Conservation (phyloP, 2,888 invertebrate genomes). For the Digitonthophagus gazella region DNA sequence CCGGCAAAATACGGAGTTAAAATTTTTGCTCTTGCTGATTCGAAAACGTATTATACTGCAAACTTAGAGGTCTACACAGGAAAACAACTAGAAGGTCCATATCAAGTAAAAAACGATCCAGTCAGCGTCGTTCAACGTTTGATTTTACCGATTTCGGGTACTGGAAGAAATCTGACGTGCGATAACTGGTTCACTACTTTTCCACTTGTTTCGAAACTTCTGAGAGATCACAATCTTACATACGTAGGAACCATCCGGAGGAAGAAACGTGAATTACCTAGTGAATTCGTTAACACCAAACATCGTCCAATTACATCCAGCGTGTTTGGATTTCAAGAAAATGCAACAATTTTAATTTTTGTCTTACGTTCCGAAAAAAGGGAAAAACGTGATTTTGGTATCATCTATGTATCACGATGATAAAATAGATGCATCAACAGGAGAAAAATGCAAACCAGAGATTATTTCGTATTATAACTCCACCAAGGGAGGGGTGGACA, state of each 20-base stretch:
- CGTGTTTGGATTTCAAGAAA: slow-evolving; percentile 31
- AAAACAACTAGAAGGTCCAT: slow-evolving; percentile 1
- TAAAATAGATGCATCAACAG: background rate
- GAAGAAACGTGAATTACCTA: slow-evolving; percentile 33
- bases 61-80: slow-evolving; percentile 3
- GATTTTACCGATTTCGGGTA: slow-evolving; percentile 22
- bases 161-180: slow-evolving; percentile 20
- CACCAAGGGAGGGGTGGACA: too few species aligned
- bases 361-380: slow-evolving; percentile 25
- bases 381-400: background rate
- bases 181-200: slow-evolving; percentile 22
- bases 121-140: slow-evolving; percentile 21
- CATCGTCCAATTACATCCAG: slow-evolving; percentile 22
- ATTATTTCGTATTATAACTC: slow-evolving; percentile 37
- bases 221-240: slow-evolving; percentile 27
- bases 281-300: slow-evolving; percentile 26
- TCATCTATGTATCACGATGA: background rate
- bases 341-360: slow-evolving; percentile 21
- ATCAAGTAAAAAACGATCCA: slow-evolving; percentile 17
- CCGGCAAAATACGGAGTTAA: slow-evolving; percentile 3
- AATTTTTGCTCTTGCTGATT: slow-evolving; percentile 6
- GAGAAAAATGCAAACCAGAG: slow-evolving; percentile 30
- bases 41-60: background rate
- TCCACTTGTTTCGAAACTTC: slow-evolving; percentile 25
- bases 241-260: slow-evolving; percentile 31